Evolutionary conservation across 2,797 vertebrate species (phyloP).

Genomic region (Acanthornis magna): DNA sequence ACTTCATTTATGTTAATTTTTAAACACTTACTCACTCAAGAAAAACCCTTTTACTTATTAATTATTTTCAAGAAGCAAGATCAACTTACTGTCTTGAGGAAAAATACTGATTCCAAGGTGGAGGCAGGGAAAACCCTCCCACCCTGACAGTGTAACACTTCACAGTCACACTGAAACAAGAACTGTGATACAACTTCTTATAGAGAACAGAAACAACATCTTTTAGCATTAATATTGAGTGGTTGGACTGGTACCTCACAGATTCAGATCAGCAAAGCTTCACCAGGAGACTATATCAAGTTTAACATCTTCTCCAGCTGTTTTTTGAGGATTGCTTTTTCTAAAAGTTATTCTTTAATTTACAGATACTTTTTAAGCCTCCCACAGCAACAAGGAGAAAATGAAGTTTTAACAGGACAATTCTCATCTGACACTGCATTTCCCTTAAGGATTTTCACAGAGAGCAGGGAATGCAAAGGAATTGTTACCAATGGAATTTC

Average conservation of each 20-base stretch:
- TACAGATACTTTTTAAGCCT: background rate
- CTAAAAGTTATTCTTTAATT: background rate
- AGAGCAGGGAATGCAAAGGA: background rate
- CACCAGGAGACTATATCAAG: background rate
- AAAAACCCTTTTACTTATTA: background rate
- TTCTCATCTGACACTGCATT: background rate
- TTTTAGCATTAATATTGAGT: background rate
- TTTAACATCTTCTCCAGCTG: background rate
- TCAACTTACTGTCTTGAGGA: background rate
- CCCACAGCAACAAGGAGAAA: background rate
- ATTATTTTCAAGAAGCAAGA: background rate
- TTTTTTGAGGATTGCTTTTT: accelerated
- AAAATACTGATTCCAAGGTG: background rate
- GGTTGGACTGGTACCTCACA: background rate
- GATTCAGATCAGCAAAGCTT: background rate
- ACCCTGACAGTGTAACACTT: background rate
- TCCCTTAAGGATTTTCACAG: background rate
- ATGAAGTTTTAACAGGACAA: background rate
- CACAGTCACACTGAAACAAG: background rate
- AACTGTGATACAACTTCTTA: background rate
- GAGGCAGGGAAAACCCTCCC: background rate
- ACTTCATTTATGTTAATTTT: background rate
- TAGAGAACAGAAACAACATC: accelerated
- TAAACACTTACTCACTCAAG: background rate
- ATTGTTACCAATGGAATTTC: background rate